These are phyloP conservation scores for Leptinotarsa lineolata DNA, from an alignment of 1,140 invertebrate genomes.

Conservation along the genomic window DNA sequence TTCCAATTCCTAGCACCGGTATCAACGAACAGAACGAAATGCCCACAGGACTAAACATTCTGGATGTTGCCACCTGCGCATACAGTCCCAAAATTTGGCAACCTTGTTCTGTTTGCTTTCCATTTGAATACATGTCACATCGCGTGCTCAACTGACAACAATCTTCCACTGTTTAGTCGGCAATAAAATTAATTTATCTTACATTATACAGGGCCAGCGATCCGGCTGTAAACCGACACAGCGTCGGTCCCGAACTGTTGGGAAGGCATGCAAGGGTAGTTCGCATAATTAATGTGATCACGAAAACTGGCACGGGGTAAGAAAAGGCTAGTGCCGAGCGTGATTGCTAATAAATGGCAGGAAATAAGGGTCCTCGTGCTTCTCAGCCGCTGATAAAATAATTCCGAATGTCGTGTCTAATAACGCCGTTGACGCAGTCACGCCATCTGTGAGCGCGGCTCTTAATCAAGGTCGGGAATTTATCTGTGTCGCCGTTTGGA, in stretches of 20 bases:
- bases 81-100: neutral
- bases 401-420: constrained; percentile 57
- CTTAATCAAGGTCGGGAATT: constrained; percentile 47
- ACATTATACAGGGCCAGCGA: constrained; percentile 49
- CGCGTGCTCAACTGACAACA: constrained; percentile 53
- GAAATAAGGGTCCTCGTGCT: constrained; percentile 57
- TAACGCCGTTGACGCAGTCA: constrained; percentile 49
- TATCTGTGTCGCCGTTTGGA: neutral
- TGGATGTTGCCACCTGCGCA: too few relatives aligned
- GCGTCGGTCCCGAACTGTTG: constrained; percentile 26
- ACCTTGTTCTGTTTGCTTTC: constrained; percentile 15
- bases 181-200: constrained; percentile 59
- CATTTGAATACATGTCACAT: constrained; percentile 52
- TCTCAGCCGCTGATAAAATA: constrained; percentile 56
- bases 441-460: constrained; percentile 47
- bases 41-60: too few relatives aligned
- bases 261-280: constrained; percentile 50
- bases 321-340: constrained; percentile 54
- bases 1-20: too few relatives aligned
- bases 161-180: constrained; percentile 56
- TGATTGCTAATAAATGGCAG: constrained; percentile 57
- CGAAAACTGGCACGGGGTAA: constrained; percentile 54
- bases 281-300: constrained; percentile 55
- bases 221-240: constrained; percentile 49
- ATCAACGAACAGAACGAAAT: too few relatives aligned